These are phyloP conservation scores for Aleiodes sp. DNA, from an alignment of 1,140 invertebrate species.

Conservation along the genomic window DNA sequence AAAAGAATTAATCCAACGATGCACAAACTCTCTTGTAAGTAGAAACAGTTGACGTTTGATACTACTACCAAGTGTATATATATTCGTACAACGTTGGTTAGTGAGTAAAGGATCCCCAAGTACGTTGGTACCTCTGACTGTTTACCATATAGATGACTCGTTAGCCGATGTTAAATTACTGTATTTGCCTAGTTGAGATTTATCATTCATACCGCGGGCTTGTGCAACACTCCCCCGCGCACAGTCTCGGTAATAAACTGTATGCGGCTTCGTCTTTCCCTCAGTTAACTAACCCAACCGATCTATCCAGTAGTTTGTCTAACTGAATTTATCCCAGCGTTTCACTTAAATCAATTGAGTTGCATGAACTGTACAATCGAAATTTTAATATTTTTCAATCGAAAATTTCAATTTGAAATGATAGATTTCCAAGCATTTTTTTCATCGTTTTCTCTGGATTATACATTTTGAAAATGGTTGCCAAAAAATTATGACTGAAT, in stretches of 20 bases:
- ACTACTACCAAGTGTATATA: not conserved
- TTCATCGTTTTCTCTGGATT: no score
- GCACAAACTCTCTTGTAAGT: constrained; percentile 40
- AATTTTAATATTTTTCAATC: no score
- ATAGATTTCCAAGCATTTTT: no score
- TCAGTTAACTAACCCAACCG: not conserved
- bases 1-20: not conserved
- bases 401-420: no score
- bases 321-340: constrained; percentile 1
- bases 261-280: not conserved
- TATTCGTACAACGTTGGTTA: not conserved
- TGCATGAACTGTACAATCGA: no score
- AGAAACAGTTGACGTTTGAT: constrained; percentile 55
- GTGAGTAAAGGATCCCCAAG: constrained; percentile 35
- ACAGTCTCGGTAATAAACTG: constrained; percentile 43
- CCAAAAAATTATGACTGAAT: no score
- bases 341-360: not conserved
- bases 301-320: not conserved
- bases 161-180: constrained; percentile 45
- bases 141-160: constrained; percentile 60
- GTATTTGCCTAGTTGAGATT: constrained; percentile 47
- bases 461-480: no score
- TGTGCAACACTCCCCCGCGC: no score
- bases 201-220: constrained; percentile 49
- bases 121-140: constrained; percentile 38